Percentiles rank a stretch among this genome's conserved stretches.
These are phyloP conservation scores for Hylia prasina DNA, from an alignment of 2,113 vertebrate genomes.

Conservation along the genomic window DNA sequence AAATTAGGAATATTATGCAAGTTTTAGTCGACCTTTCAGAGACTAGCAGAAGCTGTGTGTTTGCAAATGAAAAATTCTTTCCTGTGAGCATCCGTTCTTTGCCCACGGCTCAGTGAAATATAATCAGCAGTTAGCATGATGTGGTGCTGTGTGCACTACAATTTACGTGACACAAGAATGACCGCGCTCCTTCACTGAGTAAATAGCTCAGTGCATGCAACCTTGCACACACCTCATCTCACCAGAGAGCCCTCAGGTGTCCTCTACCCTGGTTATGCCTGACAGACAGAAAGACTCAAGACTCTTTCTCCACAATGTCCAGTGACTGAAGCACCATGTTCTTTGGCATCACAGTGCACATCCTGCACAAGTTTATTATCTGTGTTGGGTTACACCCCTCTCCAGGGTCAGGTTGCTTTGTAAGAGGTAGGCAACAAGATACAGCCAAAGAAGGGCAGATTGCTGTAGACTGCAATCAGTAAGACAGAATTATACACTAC, in stretches of 20 bases:
- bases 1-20: not conserved
- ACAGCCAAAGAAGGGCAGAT: not conserved
- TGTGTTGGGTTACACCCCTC: not conserved
- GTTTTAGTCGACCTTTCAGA: not conserved
- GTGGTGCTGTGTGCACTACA: not conserved
- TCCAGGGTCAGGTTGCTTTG: not conserved
- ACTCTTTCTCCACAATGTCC: not conserved
- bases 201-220: not conserved
- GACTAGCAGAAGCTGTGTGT: not conserved
- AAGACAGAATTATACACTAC: not conserved
- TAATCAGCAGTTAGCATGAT: not conserved
- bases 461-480: not conserved
- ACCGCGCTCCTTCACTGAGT: not conserved
- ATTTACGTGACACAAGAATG: not conserved
- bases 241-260: not conserved
- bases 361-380: not conserved
- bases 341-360: not conserved
- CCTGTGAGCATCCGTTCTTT: not conserved
- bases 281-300: not conserved
- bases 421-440: not conserved
- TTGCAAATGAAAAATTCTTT: not conserved
- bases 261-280: not conserved
- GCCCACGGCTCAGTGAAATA: not conserved
- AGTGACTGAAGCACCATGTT: not conserved
- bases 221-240: not conserved